A percentile compares a stretch with the other conserved stretches of the same genome.
Evolutionary conservation across 2,113 vertebrate species (phyloP).

Genomic region (Myodes glareolus): DNA sequence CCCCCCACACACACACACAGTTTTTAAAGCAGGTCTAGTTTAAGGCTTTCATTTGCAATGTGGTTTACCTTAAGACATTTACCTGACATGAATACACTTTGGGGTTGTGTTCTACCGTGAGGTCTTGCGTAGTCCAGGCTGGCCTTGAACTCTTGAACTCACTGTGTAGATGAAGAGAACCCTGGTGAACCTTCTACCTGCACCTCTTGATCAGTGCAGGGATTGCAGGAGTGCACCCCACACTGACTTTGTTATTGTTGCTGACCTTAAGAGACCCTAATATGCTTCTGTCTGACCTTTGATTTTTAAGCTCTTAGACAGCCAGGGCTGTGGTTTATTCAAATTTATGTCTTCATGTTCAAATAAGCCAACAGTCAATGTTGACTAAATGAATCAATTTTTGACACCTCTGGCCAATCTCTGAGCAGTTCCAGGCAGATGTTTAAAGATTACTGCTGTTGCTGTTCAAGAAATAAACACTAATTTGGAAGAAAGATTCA

Average conservation of each 20-base stretch:
- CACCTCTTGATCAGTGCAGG: not conserved
- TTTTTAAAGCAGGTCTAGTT: slow-evolving; percentile 10
- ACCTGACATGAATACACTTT: slow-evolving; percentile 40
- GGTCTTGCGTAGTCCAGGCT: not conserved
- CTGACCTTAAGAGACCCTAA: not conserved
- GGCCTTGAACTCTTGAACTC: not conserved
- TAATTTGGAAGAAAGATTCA: slow-evolving; percentile 29
- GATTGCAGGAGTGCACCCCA: not conserved
- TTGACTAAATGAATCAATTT: slow-evolving; percentile 39
- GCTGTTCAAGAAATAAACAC: slow-evolving; percentile 53
- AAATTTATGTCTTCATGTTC: not conserved
- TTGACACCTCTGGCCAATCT: not conserved
- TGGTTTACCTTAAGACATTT: slow-evolving; percentile 44
- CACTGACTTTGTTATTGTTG: not conserved
- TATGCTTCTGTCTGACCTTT: slow-evolving; percentile 17
- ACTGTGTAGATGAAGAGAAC: not conserved
- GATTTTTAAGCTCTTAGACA: slow-evolving; percentile 50
- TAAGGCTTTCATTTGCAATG: slow-evolving; percentile 38
- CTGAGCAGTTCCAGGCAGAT: slow-evolving; percentile 15
- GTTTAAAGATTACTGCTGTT: slow-evolving; percentile 13
- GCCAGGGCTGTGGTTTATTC: slow-evolving; percentile 12
- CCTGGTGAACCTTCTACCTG: not conserved
- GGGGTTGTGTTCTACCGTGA: not conserved
- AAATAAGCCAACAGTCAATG: slow-evolving; percentile 10
- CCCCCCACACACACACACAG: not conserved